Base-by-base conservation (phyloP, 2,888 invertebrate species). In the Tetanocera ferruginea region DNA sequence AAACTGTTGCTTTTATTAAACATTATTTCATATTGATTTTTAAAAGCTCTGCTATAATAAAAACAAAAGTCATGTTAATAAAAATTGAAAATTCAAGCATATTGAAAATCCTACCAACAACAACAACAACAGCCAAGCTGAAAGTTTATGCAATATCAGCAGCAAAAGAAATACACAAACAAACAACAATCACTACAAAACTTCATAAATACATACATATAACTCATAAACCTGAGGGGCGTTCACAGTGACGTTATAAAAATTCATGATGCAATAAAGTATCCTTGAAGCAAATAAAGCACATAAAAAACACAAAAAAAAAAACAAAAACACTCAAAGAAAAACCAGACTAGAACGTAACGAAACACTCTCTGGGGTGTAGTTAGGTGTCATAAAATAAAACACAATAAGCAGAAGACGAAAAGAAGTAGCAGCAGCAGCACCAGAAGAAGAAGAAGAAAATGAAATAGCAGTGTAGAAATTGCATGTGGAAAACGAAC, bases 131-230 rank as follows among this genome's bases (percentile, higher is more conserved):
- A 49, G 49, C 49, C 6, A 49, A 6, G 14, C 14, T 52, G 19
- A 52, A 37, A 37, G 37, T 37, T 37, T 37, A 1, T 8, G 14
- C 37, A 37, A 37, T 8, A 43, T 9, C 19, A 55, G 19, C 5
- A 55, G 8, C 19, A 55, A 19, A 5, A 55, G 1, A 55, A 55
- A 55, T 19, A 55, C 8, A 55, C 19, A 55, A 55, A 6, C n/a
- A 55, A 5, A 62, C 17, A 62, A 31, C 62, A 62, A 62, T 28
- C 19, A 66, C 31, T n/a, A 31, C 34, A 66, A 31, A 34, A 66
- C 64, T 34, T 66, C 25, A 66, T 66, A 66, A 66, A 66, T 66
- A 19, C 64, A 34, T n/a, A n/a, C n/a, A n/a, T n/a, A n/a, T 60
- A 28, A 28, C 55, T 19, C 23, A 55, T 19, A 55, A 55, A 55